Conservation (phyloP, 2,888 invertebrate genomes). For the Scaptomyza polygonia region DNA sequence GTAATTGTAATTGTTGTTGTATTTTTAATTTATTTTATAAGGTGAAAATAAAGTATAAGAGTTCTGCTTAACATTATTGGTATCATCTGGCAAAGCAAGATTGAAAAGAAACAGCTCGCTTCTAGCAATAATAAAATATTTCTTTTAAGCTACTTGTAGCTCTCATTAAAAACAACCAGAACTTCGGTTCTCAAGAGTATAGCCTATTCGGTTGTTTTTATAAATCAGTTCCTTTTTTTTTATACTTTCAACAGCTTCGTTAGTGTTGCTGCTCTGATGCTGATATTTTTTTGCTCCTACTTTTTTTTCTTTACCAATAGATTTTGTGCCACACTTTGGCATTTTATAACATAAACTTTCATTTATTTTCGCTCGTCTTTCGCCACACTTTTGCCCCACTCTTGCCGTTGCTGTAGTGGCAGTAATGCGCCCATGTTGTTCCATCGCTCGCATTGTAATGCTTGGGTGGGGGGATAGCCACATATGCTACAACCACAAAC, state of each 20-base stretch:
- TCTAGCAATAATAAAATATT: no score
- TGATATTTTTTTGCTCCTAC: conserved; percentile 8
- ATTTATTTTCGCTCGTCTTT: conserved; percentile 73
- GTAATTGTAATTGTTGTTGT: no score
- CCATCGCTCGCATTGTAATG: conserved; percentile 38
- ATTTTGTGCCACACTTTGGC: conserved; percentile 77
- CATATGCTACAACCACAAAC: conserved; percentile 57
- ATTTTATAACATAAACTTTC: conserved; percentile 81
- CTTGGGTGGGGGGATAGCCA: conserved; percentile 35
- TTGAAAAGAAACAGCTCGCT: no score
- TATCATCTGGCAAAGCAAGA: no score
- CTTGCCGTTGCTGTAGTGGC: conserved; percentile 39
- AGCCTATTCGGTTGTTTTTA: neutral
- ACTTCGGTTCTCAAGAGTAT: neutral
- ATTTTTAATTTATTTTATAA: no score
- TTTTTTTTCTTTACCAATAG: conserved; percentile 53
- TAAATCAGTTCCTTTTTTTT: neutral
- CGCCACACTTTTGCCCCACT: conserved; percentile 40
- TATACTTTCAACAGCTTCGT: conserved; percentile 17
- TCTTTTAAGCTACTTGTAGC: no score
- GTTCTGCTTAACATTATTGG: no score
- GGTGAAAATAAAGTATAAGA: no score
- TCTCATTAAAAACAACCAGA: no score
- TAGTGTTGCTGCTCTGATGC: conserved; percentile 21
- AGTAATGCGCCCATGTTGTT: conserved; percentile 66